phyloP scores from a whole-genome alignment of 2,888 invertebrate genomes.

The Drosophila quinaria region DNA sequence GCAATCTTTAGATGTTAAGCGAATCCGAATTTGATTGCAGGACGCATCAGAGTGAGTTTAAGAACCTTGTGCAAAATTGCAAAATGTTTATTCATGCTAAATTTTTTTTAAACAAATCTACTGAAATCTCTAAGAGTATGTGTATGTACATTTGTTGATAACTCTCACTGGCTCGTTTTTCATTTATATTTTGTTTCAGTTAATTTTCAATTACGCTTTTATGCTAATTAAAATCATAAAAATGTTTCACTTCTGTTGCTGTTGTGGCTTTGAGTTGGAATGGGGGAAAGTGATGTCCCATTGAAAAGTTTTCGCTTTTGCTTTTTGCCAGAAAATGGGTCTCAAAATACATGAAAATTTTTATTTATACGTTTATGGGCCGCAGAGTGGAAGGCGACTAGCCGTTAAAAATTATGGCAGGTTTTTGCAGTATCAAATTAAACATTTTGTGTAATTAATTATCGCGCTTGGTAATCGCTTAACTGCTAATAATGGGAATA shows the following conservation, averaged over 20 bases:
- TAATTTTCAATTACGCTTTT: slow-evolving; percentile 78
- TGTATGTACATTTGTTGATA: neutral
- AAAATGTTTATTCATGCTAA: slow-evolving; percentile 8
- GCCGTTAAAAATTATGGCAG: slow-evolving; percentile 23
- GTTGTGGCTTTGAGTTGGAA: slow-evolving; percentile 31
- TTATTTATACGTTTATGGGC: slow-evolving; percentile 16
- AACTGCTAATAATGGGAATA: neutral
- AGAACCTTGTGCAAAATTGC: neutral
- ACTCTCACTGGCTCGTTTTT: slow-evolving; percentile 19
- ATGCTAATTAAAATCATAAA: slow-evolving; percentile 75
- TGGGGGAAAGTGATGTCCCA: neutral
- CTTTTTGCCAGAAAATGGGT: slow-evolving; percentile 30
- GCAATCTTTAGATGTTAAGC: slow-evolving; percentile 3
- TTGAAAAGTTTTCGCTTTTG: slow-evolving; percentile 40
- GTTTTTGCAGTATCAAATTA: slow-evolving; percentile 12
- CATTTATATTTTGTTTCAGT: slow-evolving; percentile 57
- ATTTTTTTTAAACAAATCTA: neutral
- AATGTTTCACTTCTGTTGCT: slow-evolving; percentile 41
- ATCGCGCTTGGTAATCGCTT: neutral
- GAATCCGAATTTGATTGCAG: slow-evolving; percentile 7
- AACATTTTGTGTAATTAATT: slow-evolving; percentile 15
- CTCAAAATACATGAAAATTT: slow-evolving; percentile 11
- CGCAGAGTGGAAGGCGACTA: slow-evolving; percentile 10
- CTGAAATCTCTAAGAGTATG: neutral
- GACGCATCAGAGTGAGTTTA: slow-evolving; percentile 4